Percentiles rank a stretch among this genome's conserved stretches.
Evolutionary conservation across 2,797 vertebrate genomes (phyloP).

Genomic region (Phataginus tricuspis): DNA sequence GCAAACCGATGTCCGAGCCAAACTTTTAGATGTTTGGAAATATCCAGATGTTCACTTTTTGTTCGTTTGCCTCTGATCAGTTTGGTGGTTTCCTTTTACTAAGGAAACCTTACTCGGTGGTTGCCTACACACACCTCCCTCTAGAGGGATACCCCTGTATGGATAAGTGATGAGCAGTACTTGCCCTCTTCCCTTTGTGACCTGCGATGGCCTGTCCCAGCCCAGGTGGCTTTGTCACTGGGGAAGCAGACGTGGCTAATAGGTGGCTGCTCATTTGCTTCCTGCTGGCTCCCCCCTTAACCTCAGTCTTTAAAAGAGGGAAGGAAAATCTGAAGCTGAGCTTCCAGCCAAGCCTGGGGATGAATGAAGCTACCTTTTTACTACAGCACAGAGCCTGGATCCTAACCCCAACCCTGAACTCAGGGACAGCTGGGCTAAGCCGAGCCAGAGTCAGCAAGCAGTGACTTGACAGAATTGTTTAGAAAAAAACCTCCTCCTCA

Average conservation of each 20-base stretch:
- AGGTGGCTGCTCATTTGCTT: neutral
- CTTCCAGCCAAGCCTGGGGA: neutral
- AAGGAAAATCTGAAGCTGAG: neutral
- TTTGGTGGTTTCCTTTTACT: neutral
- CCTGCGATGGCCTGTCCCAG: neutral
- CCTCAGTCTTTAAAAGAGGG: neutral
- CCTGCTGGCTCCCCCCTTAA: neutral
- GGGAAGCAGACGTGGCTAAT: neutral
- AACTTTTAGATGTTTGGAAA: neutral
- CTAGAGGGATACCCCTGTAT: neutral
- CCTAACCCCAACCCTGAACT: neutral
- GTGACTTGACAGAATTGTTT: neutral
- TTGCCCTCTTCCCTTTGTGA: neutral
- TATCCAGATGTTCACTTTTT: neutral
- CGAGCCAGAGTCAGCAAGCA: neutral
- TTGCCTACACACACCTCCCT: neutral
- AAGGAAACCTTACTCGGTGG: too few species aligned
- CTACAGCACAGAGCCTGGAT: neutral
- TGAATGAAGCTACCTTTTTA: neutral
- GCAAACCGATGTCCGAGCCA: neutral
- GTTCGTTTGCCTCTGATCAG: neutral
- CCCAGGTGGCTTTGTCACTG: neutral
- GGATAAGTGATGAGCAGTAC: too few species aligned
- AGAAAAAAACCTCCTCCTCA: conserved; percentile 5
- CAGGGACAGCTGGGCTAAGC: neutral